A percentile compares a stretch with the other conserved stretches of the same genome.
Evolutionary conservation across 2,797 vertebrate species (phyloP).

Genomic region (Peromyscus aztecus): DNA sequence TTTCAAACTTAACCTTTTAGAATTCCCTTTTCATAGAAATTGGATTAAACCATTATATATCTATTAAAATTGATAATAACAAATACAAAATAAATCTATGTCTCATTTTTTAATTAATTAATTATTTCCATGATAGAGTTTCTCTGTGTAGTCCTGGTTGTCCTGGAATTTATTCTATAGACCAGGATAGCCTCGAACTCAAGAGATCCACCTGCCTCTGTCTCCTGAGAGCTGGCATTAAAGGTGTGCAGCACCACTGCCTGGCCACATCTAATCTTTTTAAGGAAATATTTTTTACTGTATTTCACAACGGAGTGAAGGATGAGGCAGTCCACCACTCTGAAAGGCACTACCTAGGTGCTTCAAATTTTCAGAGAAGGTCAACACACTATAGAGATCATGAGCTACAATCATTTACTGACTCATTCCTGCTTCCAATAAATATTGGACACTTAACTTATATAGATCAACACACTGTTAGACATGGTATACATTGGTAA

Average conservation of each 20-base stretch:
- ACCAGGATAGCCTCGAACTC: background rate
- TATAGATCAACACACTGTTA: background rate
- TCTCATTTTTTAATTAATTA: background rate
- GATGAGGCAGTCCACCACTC: background rate
- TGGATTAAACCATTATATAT: background rate
- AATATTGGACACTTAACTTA: background rate
- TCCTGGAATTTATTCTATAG: background rate
- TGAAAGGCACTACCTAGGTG: background rate
- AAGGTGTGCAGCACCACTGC: background rate
- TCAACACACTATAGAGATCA: background rate
- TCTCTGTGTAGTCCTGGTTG: background rate
- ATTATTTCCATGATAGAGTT: background rate
- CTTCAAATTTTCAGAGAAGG: background rate
- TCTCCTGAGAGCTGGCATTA: background rate
- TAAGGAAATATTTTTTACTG: background rate
- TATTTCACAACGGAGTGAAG: background rate
- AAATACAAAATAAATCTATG: background rate
- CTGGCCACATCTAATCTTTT: background rate
- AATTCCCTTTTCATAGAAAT: background rate
- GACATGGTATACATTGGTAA: background rate
- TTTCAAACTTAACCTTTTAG: conserved; percentile 29
- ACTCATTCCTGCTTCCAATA: background rate
- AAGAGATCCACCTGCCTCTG: background rate
- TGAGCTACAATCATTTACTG: no score
- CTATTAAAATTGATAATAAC: conserved; percentile 10